These are phyloP conservation scores for Thysanoteuthis rhombus DNA, from an alignment of 2,888 invertebrate genomes.

Conservation along the genomic window DNA sequence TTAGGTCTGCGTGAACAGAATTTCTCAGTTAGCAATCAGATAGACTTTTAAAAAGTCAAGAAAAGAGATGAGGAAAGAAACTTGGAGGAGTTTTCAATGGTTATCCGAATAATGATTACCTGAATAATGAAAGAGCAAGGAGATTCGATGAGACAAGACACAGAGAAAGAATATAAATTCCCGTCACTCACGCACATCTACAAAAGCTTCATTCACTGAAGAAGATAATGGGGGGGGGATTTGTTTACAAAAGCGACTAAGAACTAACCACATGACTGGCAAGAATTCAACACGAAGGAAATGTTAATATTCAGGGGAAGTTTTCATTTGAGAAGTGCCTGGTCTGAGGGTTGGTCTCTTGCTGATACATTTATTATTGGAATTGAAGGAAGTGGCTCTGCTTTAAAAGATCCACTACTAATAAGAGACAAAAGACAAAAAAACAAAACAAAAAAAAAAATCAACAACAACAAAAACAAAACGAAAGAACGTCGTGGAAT, in stretches of 20 bases:
- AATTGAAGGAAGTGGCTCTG: not conserved
- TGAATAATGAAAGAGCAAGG: not conserved
- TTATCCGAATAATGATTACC: not conserved
- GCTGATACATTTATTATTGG: not conserved
- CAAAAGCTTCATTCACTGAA: not conserved
- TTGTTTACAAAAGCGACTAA: not conserved
- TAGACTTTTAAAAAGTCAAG: not conserved
- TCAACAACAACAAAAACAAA: too few species aligned
- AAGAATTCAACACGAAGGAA: not conserved
- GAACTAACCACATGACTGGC: not conserved
- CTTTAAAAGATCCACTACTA: not conserved
- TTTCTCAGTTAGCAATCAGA: not conserved
- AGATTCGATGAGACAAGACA: not conserved
- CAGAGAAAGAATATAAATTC: not conserved
- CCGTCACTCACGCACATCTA: not conserved
- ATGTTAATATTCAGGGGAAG: not conserved
- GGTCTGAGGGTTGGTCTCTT: not conserved
- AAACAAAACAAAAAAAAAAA: not conserved
- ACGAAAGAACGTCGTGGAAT: not conserved
- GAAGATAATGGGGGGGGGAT: not conserved
- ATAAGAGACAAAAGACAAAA: not conserved
- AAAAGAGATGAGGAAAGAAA: not conserved
- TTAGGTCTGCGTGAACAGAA: not conserved
- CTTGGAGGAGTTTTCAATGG: not conserved
- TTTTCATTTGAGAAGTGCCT: not conserved